A percentile compares a stretch with the other conserved stretches of the same genome.
Conservation (phyloP, 2,113 vertebrate genomes). For the Crocuta crocuta region DNA sequence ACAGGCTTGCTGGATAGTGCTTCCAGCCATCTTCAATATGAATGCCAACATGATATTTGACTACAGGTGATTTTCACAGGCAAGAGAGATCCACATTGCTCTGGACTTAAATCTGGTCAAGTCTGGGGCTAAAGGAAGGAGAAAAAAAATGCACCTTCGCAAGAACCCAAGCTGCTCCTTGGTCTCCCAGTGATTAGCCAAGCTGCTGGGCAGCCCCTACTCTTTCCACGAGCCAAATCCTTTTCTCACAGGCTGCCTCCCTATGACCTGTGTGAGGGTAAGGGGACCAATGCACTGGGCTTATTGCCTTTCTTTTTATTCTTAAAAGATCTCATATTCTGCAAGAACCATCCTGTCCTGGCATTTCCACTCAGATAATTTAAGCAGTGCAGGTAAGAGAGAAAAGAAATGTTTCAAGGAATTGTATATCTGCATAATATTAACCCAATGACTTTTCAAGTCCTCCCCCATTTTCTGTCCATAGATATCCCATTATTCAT, state of each 20-base stretch:
- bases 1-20: neutral
- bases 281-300: neutral
- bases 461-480: neutral
- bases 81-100: neutral
- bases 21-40: neutral
- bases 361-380: conserved; percentile 13
- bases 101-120: neutral
- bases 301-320: neutral
- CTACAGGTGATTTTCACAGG: neutral
- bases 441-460: neutral
- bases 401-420: neutral
- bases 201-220: neutral
- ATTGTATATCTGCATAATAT: neutral
- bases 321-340: conserved; percentile 49
- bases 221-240: neutral
- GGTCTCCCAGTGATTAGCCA: neutral
- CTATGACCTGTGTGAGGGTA: neutral
- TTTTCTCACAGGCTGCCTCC: neutral
- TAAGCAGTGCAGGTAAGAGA: neutral
- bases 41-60: neutral
- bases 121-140: neutral
- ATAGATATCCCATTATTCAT: neutral
- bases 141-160: neutral
- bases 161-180: neutral
- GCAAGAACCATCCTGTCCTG: neutral